Conservation (phyloP, 37 sponge, comb jelly and placozoan genomes). For the Corticium candelabrum region DNA sequence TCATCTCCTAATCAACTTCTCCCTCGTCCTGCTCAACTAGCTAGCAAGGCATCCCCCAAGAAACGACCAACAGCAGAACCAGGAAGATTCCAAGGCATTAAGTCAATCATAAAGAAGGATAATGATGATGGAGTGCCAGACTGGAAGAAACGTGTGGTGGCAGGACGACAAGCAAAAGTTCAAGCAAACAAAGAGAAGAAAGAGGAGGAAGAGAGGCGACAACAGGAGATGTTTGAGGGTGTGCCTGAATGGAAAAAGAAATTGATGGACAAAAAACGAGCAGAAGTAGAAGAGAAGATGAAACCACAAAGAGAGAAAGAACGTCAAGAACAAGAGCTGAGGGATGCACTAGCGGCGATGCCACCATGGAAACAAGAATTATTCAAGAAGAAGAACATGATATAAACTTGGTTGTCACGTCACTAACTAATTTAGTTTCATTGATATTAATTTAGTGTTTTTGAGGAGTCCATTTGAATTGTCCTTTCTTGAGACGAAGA, state of each 20-base stretch:
- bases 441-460: no score
- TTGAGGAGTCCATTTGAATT: not conserved
- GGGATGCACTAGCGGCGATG: not conserved
- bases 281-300: not conserved
- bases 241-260: not conserved
- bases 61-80: not conserved
- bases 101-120: not conserved
- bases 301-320: not conserved
- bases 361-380: not conserved
- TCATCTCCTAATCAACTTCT: not conserved
- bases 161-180: not conserved
- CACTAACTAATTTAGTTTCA: no score
- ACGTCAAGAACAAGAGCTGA: not conserved
- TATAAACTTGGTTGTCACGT: not conserved
- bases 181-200: not conserved
- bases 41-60: not conserved
- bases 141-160: not conserved
- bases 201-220: not conserved
- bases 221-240: not conserved
- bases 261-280: not conserved
- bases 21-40: not conserved
- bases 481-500: not conserved
- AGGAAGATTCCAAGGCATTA: not conserved
- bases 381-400: not conserved
- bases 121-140: not conserved